Base-by-base conservation (phyloP, 2,888 invertebrate genomes). In the Cheiracanthium punctorium region DNA sequence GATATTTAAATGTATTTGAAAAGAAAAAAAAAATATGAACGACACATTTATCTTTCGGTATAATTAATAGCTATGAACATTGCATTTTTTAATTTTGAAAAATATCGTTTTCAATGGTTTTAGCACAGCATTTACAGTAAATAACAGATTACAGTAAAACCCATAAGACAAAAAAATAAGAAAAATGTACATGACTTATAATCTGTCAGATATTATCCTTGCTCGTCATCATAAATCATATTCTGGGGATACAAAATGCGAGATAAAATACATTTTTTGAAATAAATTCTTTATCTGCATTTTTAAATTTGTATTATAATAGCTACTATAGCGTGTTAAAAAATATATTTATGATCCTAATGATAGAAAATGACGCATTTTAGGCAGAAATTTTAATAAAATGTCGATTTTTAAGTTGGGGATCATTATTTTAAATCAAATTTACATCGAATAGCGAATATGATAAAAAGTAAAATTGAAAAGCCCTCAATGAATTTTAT, bases 161-260 rank as follows among this genome's bases (percentile, higher is more conserved):
- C 8, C 17, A 7, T 20, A 29, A 48, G 65, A 24, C 28, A 30
- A 30, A 73, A 37, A 80, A 73, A 65, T 65, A 80, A 33, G 48
- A 80, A 77, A 71, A 71, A 73, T 24, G 48, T 20, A n/a, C n/a
- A 65, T 80, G 72, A 73, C 48, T 73, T 80, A 80, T 80, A 72
- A 73, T 65, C 65, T 72, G 72, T 37, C 73, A 80, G 72, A 65
- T 64, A 43, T 43, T 80, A 80, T 80, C 73, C 48, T 43, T 67
- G 65, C 17, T 52, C 28, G 43, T 24, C n/a, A 72, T 32, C 32
- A 80, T 80, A 65, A 67, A 73, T 80, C 80, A 73, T 72, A 20
- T 65, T 65, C 43, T 30, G 14, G 30, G 5, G 72, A 72, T 43
- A 72, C 72, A 73, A 73, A 80, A 65, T 64, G 28, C 24, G 33